Percentiles rank a stretch among this genome's conserved stretches.
These are phyloP conservation scores for Zophobas atratus DNA, from an alignment of 1,140 invertebrate species.

Conservation along the genomic window DNA sequence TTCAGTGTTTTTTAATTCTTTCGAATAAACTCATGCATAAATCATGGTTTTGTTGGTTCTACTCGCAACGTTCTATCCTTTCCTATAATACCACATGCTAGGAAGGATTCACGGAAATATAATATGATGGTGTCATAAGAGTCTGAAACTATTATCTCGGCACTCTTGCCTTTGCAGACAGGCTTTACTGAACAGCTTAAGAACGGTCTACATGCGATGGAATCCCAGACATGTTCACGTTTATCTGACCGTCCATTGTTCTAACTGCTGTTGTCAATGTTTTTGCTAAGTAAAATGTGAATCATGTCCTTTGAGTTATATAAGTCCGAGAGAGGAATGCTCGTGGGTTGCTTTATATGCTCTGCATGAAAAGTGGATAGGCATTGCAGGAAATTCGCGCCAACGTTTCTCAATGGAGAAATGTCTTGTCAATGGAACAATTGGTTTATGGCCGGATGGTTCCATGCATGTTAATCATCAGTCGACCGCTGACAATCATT, in stretches of 20 bases:
- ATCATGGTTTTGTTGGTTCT: slow-evolving; percentile 19
- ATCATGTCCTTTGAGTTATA: slow-evolving; percentile 42
- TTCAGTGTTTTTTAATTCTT: slow-evolving; percentile 37
- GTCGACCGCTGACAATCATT: slow-evolving; percentile 17
- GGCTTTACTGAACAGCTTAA: slow-evolving; percentile 29
- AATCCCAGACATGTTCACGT: slow-evolving; percentile 39
- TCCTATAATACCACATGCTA: slow-evolving; percentile 31
- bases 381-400: slow-evolving; percentile 34
- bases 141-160: slow-evolving; percentile 22
- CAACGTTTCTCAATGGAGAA: slow-evolving; percentile 38
- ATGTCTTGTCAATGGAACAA: slow-evolving; percentile 40
- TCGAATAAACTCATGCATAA: slow-evolving; percentile 40
- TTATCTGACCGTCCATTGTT: slow-evolving; percentile 41
- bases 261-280: slow-evolving; percentile 39
- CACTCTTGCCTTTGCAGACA: slow-evolving; percentile 37
- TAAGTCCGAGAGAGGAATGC: slow-evolving; percentile 33
- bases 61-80: slow-evolving; percentile 11
- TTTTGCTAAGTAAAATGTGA: slow-evolving; percentile 42
- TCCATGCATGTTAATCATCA: slow-evolving; percentile 29
- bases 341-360: slow-evolving; percentile 38
- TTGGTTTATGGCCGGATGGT: slow-evolving; percentile 28
- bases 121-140: slow-evolving; percentile 30
- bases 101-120: slow-evolving; percentile 38
- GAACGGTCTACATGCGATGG: slow-evolving; percentile 28
- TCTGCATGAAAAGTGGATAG: slow-evolving; percentile 30